Conservation (phyloP, 2,797 vertebrate genomes). For the Molossus alvarezi region DNA sequence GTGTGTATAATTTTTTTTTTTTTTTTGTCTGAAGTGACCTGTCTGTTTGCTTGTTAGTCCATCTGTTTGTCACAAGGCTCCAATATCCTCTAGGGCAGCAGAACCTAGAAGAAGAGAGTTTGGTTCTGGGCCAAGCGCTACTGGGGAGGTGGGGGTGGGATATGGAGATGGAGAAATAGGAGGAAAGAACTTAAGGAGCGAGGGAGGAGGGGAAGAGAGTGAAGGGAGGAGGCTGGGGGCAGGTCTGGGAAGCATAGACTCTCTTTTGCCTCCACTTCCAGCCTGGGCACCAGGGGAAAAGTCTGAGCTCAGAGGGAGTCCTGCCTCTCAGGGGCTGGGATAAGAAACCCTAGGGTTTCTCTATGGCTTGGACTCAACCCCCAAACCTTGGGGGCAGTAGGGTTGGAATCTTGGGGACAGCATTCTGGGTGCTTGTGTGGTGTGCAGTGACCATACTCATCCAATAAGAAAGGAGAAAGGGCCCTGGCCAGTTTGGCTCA, state of each 20-base stretch:
- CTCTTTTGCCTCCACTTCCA: neutral
- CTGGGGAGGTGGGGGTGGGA: neutral
- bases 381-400: neutral
- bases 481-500: no score
- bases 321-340: neutral
- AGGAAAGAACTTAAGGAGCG: conserved; percentile 5
- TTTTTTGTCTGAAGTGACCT: neutral
- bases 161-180: conserved; percentile 31
- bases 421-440: neutral
- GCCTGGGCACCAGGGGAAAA: neutral
- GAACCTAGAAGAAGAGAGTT: conserved; percentile 60
- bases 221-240: neutral
- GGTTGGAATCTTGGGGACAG: neutral
- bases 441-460: neutral
- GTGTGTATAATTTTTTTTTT: neutral
- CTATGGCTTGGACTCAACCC: neutral
- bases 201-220: neutral
- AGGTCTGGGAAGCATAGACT: neutral
- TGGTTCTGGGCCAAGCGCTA: conserved; percentile 60
- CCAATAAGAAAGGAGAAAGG: neutral
- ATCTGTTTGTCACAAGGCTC: conserved; percentile 33
- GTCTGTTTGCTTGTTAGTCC: conserved; percentile 41
- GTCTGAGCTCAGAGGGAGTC: conserved; percentile 1
- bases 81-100: conserved; percentile 15
- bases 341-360: neutral